phyloP scores from a whole-genome alignment of 2,888 invertebrate genomes.

The Lamproptera curius region DNA sequence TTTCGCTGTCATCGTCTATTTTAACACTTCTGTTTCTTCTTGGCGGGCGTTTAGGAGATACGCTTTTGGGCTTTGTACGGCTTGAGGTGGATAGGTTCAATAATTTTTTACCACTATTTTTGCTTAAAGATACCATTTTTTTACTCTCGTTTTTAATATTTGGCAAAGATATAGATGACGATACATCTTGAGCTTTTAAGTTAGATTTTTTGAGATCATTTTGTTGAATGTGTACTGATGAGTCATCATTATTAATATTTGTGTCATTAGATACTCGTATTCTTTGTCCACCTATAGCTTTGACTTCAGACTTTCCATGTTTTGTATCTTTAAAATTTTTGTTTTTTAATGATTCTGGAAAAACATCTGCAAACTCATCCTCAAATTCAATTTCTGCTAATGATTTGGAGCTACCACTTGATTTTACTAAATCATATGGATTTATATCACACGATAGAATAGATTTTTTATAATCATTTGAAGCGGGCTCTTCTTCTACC shows the following conservation, averaged over 20 bases:
- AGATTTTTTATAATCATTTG: conserved; percentile 77
- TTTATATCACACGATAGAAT: conserved; percentile 91
- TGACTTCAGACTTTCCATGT: conserved; percentile 69
- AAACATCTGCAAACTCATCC: conserved; percentile 67
- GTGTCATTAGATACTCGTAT: conserved; percentile 80
- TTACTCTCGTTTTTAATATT: conserved; percentile 67
- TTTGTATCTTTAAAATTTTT: conserved; percentile 44
- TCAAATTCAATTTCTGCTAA: conserved; percentile 73
- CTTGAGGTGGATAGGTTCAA: conserved; percentile 46
- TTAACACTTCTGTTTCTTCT: conserved; percentile 72
- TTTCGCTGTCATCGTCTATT: conserved; percentile 71
- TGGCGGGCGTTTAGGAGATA: conserved; percentile 81
- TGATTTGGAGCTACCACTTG: conserved; percentile 63
- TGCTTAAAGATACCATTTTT: conserved; percentile 53
- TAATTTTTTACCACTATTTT: conserved; percentile 56
- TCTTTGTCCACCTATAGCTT: conserved; percentile 84
- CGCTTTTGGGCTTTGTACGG: conserved; percentile 65
- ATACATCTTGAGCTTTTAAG: conserved; percentile 50
- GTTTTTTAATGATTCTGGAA: conserved; percentile 58
- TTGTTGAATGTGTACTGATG: conserved; percentile 66
- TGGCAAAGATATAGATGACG: conserved; percentile 56
- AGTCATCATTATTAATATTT: conserved; percentile 56
- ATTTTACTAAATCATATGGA: conserved; percentile 88
- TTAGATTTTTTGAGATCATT: conserved; percentile 70
- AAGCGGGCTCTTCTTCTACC: conserved; percentile 56